These are phyloP conservation scores for Trypoxylon attenuatum DNA, from an alignment of 2,888 invertebrate genomes.

Conservation along the genomic window DNA sequence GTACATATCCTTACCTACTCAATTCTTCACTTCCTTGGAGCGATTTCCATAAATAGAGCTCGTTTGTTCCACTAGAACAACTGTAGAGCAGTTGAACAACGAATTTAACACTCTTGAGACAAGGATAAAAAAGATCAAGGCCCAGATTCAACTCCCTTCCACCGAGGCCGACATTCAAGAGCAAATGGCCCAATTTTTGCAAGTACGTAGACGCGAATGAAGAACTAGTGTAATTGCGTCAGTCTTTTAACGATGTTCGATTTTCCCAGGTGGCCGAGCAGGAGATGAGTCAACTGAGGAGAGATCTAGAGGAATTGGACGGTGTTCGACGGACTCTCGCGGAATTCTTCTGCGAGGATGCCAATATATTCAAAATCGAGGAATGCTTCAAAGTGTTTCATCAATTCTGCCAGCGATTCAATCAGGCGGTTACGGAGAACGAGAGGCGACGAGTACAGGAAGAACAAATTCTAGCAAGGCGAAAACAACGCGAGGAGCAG, in stretches of 20 bases:
- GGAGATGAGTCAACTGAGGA: constrained; percentile 85
- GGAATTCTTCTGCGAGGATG: constrained; percentile 96
- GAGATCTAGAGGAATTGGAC: constrained; percentile 89
- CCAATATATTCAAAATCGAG: constrained; percentile 91
- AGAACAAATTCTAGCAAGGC: constrained; percentile 88
- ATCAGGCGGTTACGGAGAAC: constrained; percentile 89
- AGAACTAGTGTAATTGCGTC: no score
- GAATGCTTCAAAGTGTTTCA: constrained; percentile 95
- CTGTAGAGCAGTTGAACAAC: constrained; percentile 90
- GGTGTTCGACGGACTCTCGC: constrained; percentile 86
- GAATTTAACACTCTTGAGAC: constrained; percentile 89
- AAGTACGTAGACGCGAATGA: constrained; percentile 75
- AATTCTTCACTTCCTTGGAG: no score
- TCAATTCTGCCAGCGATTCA: constrained; percentile 91
- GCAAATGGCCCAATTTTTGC: constrained; percentile 92
- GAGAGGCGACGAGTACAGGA: constrained; percentile 88
- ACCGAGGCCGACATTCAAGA: constrained; percentile 88
- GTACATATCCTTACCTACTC: constrained; percentile 42
- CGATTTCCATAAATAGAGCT: no score
- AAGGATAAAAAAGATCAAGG: constrained; percentile 86
- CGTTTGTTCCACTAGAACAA: constrained; percentile 79
- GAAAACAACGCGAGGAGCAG: constrained; percentile 85
- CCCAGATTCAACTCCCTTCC: constrained; percentile 84
- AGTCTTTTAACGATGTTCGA: background rate
- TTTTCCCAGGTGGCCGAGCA: constrained; percentile 82